Base-by-base conservation (phyloP, 2,113 vertebrate species). In the Cryptomyrus ogoouensis region DNA sequence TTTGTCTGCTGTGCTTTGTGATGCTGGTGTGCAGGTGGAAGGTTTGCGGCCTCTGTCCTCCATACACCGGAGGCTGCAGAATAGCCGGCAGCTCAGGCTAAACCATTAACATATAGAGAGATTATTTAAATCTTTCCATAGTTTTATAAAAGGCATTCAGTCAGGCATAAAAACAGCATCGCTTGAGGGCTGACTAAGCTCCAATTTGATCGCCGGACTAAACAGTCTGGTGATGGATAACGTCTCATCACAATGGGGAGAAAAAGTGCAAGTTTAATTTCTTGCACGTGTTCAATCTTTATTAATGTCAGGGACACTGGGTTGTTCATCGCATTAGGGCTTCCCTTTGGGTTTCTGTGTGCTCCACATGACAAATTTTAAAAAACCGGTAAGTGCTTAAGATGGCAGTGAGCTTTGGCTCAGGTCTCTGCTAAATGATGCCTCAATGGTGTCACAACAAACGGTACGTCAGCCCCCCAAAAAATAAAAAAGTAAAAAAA, bases 201-300 rank as follows among this genome's bases (percentile, higher is more conserved):
- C 89, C 92, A 92, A 93, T 95, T 95, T 94, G 93, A 95, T 94
- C 92, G 93, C 95, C 94, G 91, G 88, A 90, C 94, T 95, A 96
- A 96, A 96, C 95, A 95, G 91, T 91, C 89, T 90, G 91, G 92
- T 96, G 95, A 95, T 93, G 93, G 94, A 96, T 96, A 95, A 88
- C 93, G 94, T 94, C 95, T 95, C 95, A 95, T 95, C 95, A 95
- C 93, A 94, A 94, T 91, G 90, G 93, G 93, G 17, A 70, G 47
- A 52, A 50, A 95, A 94, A 95, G 94, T 93, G 94, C 95, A 94
- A 93, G 94, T 95, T 96, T 96, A 95, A 96, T 95, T 96, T 96
- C 93, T 94, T 95, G 94, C 95, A 94, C 93, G 92, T 96, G 94
- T 94, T 96, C 94, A 88, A 93, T 96, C 94, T 96, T 95, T 96